Evolutionary conservation across 2,113 vertebrate genomes (phyloP), one percentile per base, ranked within the genome.

Genomic region (Prunella himalayana): DNA sequence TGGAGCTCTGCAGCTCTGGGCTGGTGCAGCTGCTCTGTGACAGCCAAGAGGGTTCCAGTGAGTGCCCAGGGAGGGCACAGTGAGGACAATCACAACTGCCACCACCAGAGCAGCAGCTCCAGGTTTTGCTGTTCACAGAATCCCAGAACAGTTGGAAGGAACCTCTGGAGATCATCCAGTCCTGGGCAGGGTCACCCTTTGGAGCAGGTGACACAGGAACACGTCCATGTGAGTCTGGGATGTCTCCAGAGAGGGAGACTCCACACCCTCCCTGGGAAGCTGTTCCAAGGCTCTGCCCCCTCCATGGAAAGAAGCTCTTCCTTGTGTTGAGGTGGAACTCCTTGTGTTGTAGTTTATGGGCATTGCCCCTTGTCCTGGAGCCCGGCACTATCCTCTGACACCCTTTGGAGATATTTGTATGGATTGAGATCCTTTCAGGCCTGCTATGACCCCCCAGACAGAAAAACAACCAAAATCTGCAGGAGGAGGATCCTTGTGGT

Each of bases 151-250:
- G 37, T 1, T 39, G 68, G 44, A 59, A 51, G 33, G 39, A 63
- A 24, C 27, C 51, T 51, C 27, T 59, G 86, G 77, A 73, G 59
- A 37, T 20, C 42, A 57, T 1, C 23, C 68, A 44, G 15, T 5
- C 31, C 37, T 16, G 37, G 68, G 44, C 51, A 65, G 44, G 37
- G 37, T n/a, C 53, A 39, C 37, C 33, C 61, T 20, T 22, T 44
- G 51, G 33, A 37, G 59, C 31, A 65, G 50, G 12, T 20, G 68
- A 51, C 60, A 39, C 28, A 39, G 51, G 44, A 51, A 44, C 23
- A 3, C 0, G 0, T 25, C 30, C 86, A 35, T 1, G 20, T 18
- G 69, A 28, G n/a, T 41, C 30, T 75, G 39, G 41, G 37, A n/a
- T n/a, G 39, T 39, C 28, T 25, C 33, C 45, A 51, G 13, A 33